These are phyloP conservation scores for Thamnophis elegans DNA, from an alignment of 2,797 vertebrate genomes.

Conservation along the genomic window DNA sequence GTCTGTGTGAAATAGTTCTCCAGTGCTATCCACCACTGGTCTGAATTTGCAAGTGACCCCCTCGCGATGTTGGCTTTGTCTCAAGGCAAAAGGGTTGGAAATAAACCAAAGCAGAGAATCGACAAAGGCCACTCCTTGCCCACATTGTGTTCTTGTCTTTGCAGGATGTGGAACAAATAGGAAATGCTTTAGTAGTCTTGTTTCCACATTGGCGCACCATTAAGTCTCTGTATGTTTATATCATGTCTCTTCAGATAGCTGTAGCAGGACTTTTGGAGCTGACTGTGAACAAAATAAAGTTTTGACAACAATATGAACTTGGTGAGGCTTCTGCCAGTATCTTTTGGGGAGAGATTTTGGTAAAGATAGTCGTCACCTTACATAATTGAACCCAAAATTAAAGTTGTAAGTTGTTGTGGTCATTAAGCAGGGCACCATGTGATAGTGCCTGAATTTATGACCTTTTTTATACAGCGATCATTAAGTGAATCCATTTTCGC, in stretches of 20 bases:
- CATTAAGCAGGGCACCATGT: neutral
- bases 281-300: constrained; percentile 19
- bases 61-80: neutral
- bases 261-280: constrained; percentile 39
- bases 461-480: neutral
- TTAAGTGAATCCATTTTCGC: neutral
- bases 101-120: constrained; percentile 36
- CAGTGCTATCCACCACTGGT: neutral
- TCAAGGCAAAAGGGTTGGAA: constrained; percentile 1
- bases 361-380: neutral
- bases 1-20: neutral
- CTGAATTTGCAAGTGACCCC: neutral
- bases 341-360: neutral
- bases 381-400: neutral
- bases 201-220: constrained; percentile 35
- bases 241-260: constrained; percentile 38
- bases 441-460: neutral
- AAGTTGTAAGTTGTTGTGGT: neutral
- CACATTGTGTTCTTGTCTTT: neutral
- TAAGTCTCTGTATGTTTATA: constrained; percentile 25
- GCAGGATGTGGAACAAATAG: constrained; percentile 6
- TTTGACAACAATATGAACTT: neutral
- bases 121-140: neutral
- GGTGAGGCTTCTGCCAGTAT: neutral
- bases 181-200: constrained; percentile 33